Evolutionary conservation across 2,888 invertebrate genomes (phyloP).

Genomic region (Agrypnus murinus): DNA sequence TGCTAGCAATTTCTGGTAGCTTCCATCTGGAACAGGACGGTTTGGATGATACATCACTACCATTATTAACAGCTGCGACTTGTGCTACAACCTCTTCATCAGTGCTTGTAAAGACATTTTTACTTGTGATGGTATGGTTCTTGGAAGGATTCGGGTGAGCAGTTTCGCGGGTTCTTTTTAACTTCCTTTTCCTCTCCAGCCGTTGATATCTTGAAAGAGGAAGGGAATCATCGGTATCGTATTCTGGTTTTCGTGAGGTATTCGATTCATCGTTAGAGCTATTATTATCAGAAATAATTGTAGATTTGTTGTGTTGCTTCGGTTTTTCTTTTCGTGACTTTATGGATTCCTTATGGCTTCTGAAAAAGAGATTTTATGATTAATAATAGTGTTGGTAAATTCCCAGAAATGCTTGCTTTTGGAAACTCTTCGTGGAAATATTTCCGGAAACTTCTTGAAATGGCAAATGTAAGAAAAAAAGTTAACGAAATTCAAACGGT

Average conservation of each 20-base stretch:
- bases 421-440: too few species aligned
- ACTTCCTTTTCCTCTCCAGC: conserved; percentile 33
- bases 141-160: conserved; percentile 6
- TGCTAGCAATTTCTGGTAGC: neutral
- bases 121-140: conserved; percentile 40
- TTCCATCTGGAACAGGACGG: conserved; percentile 46
- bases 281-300: conserved; percentile 23
- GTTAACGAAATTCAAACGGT: too few species aligned
- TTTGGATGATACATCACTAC: conserved; percentile 13
- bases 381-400: too few species aligned
- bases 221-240: conserved; percentile 43
- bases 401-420: too few species aligned
- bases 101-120: conserved; percentile 3
- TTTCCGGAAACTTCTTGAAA: too few species aligned
- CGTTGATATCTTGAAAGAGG: conserved; percentile 40
- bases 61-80: neutral
- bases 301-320: conserved; percentile 13
- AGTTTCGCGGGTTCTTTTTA: conserved; percentile 6
- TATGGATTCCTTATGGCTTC: conserved; percentile 33
- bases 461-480: too few species aligned
- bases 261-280: conserved; percentile 31
- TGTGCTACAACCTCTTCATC: neutral
- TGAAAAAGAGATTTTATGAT: too few species aligned
- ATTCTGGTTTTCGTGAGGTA: neutral
- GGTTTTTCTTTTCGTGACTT: conserved; percentile 22